phyloP scores from a whole-genome alignment of 1,140 invertebrate species.

The Lepidostoma basale region DNA sequence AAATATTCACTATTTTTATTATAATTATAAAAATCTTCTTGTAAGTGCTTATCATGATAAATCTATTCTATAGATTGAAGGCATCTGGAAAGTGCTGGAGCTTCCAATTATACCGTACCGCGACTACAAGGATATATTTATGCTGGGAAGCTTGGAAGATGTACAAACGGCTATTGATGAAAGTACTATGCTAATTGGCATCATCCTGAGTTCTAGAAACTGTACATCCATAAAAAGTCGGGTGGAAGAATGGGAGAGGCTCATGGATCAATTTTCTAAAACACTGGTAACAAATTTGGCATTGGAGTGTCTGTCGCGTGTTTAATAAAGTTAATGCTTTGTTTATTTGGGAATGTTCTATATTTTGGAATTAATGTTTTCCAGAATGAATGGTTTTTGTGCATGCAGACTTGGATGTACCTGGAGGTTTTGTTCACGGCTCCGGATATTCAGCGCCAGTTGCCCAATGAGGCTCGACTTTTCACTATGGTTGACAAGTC shows the following conservation, averaged over 20 bases:
- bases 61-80: slow-evolving; percentile 67
- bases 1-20: no score
- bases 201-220: slow-evolving; percentile 82
- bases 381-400: slow-evolving; percentile 83
- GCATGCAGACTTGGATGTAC: slow-evolving; percentile 86
- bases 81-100: slow-evolving; percentile 79
- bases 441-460: slow-evolving; percentile 84
- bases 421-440: slow-evolving; percentile 89
- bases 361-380: slow-evolving; percentile 27
- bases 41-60: background rate
- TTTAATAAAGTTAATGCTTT: slow-evolving; percentile 29
- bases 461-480: slow-evolving; percentile 83
- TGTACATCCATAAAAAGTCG: slow-evolving; percentile 80
- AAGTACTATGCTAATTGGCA: slow-evolving; percentile 83
- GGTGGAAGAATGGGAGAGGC: slow-evolving; percentile 80
- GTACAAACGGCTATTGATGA: slow-evolving; percentile 82
- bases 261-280: slow-evolving; percentile 75
- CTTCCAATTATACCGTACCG: slow-evolving; percentile 78
- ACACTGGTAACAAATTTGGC: slow-evolving; percentile 81
- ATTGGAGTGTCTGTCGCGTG: no score
- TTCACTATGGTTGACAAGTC: slow-evolving; percentile 84
- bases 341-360: background rate
- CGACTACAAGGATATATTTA: slow-evolving; percentile 80
- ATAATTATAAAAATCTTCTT: no score
- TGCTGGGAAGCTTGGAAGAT: slow-evolving; percentile 83